Conservation (phyloP, 2,113 vertebrate genomes). For the Calidris pygmaea region DNA sequence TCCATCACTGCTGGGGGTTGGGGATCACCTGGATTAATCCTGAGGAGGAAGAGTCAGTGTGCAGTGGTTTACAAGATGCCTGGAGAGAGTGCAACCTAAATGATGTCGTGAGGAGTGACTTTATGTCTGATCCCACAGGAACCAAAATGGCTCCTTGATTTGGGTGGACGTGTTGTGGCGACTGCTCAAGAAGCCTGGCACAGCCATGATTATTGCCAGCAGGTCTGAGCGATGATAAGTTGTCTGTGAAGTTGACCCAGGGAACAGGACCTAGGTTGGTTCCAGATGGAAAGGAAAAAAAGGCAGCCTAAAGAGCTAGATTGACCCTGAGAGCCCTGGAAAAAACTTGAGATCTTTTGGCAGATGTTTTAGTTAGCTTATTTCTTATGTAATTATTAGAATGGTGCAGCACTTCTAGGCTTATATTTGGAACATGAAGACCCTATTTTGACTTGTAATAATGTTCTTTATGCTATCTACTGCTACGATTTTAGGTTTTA, state of each 20-base stretch:
- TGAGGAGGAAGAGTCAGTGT: conserved; percentile 61
- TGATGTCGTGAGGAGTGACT: conserved; percentile 27
- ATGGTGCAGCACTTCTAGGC: not conserved
- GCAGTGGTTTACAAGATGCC: conserved; percentile 68
- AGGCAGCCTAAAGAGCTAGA: not conserved
- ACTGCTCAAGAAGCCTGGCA: not conserved
- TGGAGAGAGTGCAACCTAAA: conserved; percentile 45
- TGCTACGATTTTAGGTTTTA: not conserved
- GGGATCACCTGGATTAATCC: conserved; percentile 72
- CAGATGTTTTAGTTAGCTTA: not conserved
- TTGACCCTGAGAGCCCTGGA: not conserved
- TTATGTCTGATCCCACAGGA: not conserved
- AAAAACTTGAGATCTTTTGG: not conserved
- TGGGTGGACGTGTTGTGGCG: not conserved
- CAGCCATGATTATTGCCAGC: not conserved
- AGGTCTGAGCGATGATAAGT: not conserved
- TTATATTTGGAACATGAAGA: not conserved
- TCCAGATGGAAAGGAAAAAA: not conserved
- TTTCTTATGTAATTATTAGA: not conserved
- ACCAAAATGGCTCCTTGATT: not conserved
- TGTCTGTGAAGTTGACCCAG: not conserved
- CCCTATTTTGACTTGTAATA: not conserved
- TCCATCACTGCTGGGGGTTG: conserved; percentile 68
- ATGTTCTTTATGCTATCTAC: not conserved
- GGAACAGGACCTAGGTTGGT: not conserved